These are phyloP conservation scores for Chymomyza caudatula DNA, from an alignment of 2,888 invertebrate genomes.

Conservation along the genomic window DNA sequence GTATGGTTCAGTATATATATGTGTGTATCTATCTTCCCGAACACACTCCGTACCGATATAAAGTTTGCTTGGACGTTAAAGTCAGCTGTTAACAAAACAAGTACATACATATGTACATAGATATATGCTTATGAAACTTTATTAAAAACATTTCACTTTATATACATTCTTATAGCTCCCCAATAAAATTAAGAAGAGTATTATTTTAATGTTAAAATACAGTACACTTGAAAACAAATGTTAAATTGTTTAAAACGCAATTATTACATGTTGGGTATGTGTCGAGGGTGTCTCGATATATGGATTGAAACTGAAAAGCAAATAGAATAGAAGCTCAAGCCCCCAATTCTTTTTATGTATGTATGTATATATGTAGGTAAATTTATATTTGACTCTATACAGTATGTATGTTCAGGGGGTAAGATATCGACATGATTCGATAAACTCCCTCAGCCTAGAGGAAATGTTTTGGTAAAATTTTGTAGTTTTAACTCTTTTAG, in stretches of 20 bases:
- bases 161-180: background rate
- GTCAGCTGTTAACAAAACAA: constrained; percentile 59
- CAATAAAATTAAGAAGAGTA: too few relatives aligned
- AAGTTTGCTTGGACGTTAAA: constrained; percentile 32
- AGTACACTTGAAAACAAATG: constrained; percentile 47
- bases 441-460: too few relatives aligned
- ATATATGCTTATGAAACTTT: background rate
- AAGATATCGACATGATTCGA: too few relatives aligned
- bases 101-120: too few relatives aligned
- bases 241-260: constrained; percentile 53
- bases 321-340: too few relatives aligned
- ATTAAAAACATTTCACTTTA: background rate
- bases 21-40: constrained; percentile 14
- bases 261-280: constrained; percentile 26
- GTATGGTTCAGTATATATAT: too few relatives aligned
- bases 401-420: too few relatives aligned
- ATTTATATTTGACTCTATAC: too few relatives aligned
- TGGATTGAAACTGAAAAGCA: background rate
- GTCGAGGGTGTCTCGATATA: background rate
- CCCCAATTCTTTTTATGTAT: background rate
- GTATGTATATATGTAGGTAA: background rate
- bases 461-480: too few relatives aligned
- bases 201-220: too few relatives aligned
- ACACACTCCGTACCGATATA: background rate
- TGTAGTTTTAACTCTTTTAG: too few relatives aligned